Evolutionary conservation across 2,888 invertebrate genomes (phyloP), one percentile per base, ranked within the genome.

Genomic region (Tridacna gigas): DNA sequence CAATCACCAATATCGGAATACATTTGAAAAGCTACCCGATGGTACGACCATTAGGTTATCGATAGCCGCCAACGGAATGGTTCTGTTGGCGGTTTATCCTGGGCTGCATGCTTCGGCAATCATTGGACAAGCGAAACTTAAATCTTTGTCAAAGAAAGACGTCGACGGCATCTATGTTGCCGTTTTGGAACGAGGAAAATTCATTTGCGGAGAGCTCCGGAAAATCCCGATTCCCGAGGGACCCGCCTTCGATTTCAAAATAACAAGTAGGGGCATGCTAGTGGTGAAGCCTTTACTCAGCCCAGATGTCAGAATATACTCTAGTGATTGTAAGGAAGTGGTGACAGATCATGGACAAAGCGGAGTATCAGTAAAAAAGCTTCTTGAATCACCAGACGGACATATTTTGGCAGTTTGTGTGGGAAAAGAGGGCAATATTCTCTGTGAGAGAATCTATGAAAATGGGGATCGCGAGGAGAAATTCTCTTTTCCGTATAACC

Each of bases 141-240:
- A 74, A 74, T 83, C 83, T 28, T 67, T 84, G 26, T 83, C 87
- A 7, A 84, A 83, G 65, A 87, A 85, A 61, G 87, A 87, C 45
- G 66, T 76, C 20, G 87, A 87, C 25, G 87, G 87, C 11, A 85
- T 87, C 9, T 87, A 87, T 56, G 87, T 87, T 9, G 87, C 87
- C 0, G 83, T 87, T 15, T 61, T 87, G 11, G 83, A 84, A 28
- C 66, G 61, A 18, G 87, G 87, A 9, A 79, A 83, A 51, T 87
- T 87, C 75, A 77, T 85, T 15, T 84, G 84, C 65, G 87, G 87
- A 0, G 87, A 87, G 60, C 77, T 87, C 0, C 76, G 87, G 28
- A 87, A 85, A 74, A 79, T 87, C 18, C 84, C 85, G 3, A 87
- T 87, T 25, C 87, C 87, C 5, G 87, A 87, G 60, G 86, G 83